Evolutionary conservation across 2,113 vertebrate genomes (phyloP).

Genomic region (Clupea harengus): DNA sequence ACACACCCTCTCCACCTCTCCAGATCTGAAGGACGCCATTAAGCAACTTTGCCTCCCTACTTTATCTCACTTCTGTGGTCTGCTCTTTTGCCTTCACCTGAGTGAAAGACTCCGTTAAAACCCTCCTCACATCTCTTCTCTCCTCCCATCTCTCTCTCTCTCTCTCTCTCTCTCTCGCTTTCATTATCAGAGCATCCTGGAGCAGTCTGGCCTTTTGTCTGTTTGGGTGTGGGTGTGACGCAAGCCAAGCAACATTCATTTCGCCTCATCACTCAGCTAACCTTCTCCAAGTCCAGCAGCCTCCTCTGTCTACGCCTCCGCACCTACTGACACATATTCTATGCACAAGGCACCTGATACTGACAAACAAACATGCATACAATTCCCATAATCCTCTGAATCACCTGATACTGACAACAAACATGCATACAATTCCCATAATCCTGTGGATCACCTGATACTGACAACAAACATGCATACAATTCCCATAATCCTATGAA

Average conservation of each 20-base stretch:
- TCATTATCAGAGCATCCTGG: not conserved
- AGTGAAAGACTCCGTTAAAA: not conserved
- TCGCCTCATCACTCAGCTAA: not conserved
- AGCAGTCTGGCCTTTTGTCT: not conserved
- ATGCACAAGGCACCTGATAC: not conserved
- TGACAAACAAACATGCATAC: too few relatives aligned
- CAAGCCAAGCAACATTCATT: not conserved
- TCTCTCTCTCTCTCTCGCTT: not conserved
- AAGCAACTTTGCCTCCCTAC: not conserved
- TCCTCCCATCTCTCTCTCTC: not conserved
- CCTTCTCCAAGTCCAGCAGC: not conserved
- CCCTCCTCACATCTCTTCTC: not conserved
- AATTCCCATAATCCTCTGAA: too few relatives aligned
- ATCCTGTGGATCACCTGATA: too few relatives aligned
- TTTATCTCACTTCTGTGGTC: not conserved
- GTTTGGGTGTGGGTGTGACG: conserved; percentile 4
- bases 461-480: too few relatives aligned
- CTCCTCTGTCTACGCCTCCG: not conserved
- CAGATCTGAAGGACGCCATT: not conserved
- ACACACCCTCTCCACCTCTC: not conserved
- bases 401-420: too few relatives aligned
- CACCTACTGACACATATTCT: not conserved
- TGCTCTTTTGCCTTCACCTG: not conserved
- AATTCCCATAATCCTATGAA: too few relatives aligned
- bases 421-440: too few relatives aligned